phyloP scores from a whole-genome alignment of 2,888 invertebrate genomes.

The Malacosoma neustria region DNA sequence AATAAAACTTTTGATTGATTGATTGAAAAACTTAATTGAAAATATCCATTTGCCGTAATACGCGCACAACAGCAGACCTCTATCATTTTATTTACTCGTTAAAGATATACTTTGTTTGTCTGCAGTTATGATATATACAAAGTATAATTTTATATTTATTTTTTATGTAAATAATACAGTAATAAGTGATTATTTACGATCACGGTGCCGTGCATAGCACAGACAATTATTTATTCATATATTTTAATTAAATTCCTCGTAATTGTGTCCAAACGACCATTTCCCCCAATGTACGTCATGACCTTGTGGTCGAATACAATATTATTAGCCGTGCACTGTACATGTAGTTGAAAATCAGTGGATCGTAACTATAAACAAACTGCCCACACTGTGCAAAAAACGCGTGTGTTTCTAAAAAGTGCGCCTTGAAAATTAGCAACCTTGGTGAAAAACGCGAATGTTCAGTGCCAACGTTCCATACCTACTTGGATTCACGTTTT shows the following conservation, averaged over 20 bases:
- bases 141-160: too few species aligned
- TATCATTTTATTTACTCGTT: too few species aligned
- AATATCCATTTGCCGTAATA: too few species aligned
- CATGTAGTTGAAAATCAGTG: conserved; percentile 36
- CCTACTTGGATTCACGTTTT: not conserved
- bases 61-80: too few species aligned
- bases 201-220: not conserved
- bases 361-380: conserved; percentile 48
- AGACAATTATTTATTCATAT: not conserved
- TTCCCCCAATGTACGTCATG: conserved; percentile 31
- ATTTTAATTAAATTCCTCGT: conserved; percentile 12
- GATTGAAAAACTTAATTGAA: too few species aligned
- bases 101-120: too few species aligned
- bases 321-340: conserved; percentile 31
- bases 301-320: conserved; percentile 39
- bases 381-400: conserved; percentile 42
- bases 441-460: conserved; percentile 34
- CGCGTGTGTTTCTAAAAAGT: conserved; percentile 27
- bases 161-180: too few species aligned
- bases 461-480: conserved; percentile 31
- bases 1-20: too few species aligned
- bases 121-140: too few species aligned
- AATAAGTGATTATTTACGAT: too few species aligned
- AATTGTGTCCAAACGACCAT: conserved; percentile 14
- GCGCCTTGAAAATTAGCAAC: conserved; percentile 33